Conservation (phyloP, 2,113 vertebrate species). For the Colistium nudipinnis region DNA sequence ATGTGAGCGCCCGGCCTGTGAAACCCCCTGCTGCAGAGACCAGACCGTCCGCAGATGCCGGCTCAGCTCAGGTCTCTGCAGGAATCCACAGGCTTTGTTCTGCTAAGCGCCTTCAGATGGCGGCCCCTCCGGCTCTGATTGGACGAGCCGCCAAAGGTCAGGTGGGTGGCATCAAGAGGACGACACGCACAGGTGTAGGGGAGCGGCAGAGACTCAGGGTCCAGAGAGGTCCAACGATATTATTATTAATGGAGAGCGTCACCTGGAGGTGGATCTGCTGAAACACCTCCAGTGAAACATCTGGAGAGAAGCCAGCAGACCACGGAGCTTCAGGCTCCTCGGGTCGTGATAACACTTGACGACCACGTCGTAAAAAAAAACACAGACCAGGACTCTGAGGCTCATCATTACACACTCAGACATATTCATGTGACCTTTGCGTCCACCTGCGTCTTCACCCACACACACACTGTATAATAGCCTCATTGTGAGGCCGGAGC, state of each 20-base stretch:
- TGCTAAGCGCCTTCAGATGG: slow-evolving; percentile 43
- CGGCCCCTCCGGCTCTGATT: slow-evolving; percentile 12
- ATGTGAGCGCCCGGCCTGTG: slow-evolving; percentile 10
- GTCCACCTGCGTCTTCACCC: slow-evolving; percentile 62
- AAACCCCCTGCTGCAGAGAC: slow-evolving; percentile 29
- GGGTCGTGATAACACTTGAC: slow-evolving; percentile 41
- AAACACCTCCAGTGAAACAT: slow-evolving; percentile 33
- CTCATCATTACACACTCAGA: too few species aligned
- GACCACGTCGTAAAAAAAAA: slow-evolving; percentile 45
- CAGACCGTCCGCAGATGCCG: slow-evolving; percentile 45
- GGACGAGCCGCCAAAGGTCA: slow-evolving; percentile 23
- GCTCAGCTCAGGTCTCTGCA: slow-evolving; percentile 5
- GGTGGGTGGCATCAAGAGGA: background rate
- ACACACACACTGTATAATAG: slow-evolving; percentile 57
- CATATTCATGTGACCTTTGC: slow-evolving; percentile 31
- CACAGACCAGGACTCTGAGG: too few species aligned
- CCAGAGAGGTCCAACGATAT: too few species aligned
- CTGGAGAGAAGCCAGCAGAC: slow-evolving; percentile 25
- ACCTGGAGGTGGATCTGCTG: slow-evolving; percentile 3
- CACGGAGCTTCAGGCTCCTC: slow-evolving; percentile 19
- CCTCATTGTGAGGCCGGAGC: slow-evolving; percentile 69
- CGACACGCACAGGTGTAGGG: background rate
- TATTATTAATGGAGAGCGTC: background rate
- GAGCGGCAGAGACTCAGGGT: background rate
- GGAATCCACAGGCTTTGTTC: slow-evolving; percentile 41